Percentiles rank a stretch among this genome's conserved stretches.
These are phyloP conservation scores for Schlechtendalia chinensis DNA, from an alignment of 1,140 invertebrate species.

Conservation along the genomic window DNA sequence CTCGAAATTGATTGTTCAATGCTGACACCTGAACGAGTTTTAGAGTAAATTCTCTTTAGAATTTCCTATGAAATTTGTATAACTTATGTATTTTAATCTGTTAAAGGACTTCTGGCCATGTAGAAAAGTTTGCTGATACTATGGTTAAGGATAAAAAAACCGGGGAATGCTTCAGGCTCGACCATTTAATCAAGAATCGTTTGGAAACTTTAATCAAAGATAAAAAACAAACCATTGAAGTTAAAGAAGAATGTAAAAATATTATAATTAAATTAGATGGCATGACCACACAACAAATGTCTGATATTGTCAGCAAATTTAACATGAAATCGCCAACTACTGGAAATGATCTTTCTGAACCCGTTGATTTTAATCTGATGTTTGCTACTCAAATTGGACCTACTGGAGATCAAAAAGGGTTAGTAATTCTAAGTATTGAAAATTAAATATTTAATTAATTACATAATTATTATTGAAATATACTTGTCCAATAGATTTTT, in stretches of 20 bases:
- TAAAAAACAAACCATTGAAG: slow-evolving; percentile 73
- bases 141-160: slow-evolving; percentile 98
- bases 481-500: slow-evolving; percentile 66
- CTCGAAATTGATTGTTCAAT: slow-evolving; percentile 97
- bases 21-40: slow-evolving; percentile 91
- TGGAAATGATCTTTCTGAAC: slow-evolving; percentile 90
- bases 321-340: slow-evolving; percentile 93
- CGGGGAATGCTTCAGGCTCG: slow-evolving; percentile 95
- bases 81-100: slow-evolving; percentile 33
- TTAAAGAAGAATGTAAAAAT: slow-evolving; percentile 75
- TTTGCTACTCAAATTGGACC: slow-evolving; percentile 97
- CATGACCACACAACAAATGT: slow-evolving; percentile 86
- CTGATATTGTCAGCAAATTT: slow-evolving; percentile 76
- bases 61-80: not conserved
- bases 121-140: slow-evolving; percentile 97
- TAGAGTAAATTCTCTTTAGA: slow-evolving; percentile 66
- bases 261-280: slow-evolving; percentile 83
- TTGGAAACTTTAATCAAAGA: slow-evolving; percentile 85
- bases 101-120: slow-evolving; percentile 90
- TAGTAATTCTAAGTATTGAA: slow-evolving; percentile 49
- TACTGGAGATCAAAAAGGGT: slow-evolving; percentile 87
- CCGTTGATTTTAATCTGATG: slow-evolving; percentile 98
- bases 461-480: slow-evolving; percentile 15
- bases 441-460: not conserved
- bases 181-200: slow-evolving; percentile 97